Evolutionary conservation across 2,113 vertebrate species (phyloP).

Genomic region (Catagonus wagneri): DNA sequence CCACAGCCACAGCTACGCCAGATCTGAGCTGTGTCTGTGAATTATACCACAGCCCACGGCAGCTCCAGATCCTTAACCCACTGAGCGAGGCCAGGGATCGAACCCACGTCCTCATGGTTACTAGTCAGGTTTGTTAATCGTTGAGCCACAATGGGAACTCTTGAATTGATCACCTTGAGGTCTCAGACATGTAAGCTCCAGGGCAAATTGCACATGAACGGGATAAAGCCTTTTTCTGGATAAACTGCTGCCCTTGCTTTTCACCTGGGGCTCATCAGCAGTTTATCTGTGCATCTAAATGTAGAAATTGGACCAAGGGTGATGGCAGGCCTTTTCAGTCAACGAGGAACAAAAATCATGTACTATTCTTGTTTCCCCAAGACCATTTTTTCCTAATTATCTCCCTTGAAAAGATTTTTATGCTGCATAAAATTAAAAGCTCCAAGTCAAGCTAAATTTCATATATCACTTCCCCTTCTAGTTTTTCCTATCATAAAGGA

Average conservation of each 20-base stretch:
- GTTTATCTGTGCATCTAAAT: not conserved
- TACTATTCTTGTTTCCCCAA: not conserved
- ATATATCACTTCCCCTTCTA: not conserved
- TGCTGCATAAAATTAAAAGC: slow-evolving; percentile 18
- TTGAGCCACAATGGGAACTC: no score
- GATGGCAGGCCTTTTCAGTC: not conserved
- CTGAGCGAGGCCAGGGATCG: no score
- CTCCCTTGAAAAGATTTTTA: slow-evolving; percentile 33
- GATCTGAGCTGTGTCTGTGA: no score
- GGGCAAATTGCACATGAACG: not conserved
- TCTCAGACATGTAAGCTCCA: not conserved
- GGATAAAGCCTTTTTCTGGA: not conserved
- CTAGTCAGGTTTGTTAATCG: no score
- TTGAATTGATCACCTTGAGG: not conserved
- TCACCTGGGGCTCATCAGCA: not conserved
- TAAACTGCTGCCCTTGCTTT: not conserved
- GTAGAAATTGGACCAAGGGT: not conserved
- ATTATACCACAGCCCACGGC: no score
- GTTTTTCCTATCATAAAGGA: not conserved
- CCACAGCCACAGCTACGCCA: no score
- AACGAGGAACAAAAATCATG: not conserved
- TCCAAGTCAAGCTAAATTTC: slow-evolving; percentile 45
- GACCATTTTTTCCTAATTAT: slow-evolving; percentile 1
- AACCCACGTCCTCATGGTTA: no score
- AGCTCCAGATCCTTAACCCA: no score